Evolutionary conservation across 2,113 vertebrate genomes (phyloP).

Genomic region (Sinocyclocheilus rhinocerous): DNA sequence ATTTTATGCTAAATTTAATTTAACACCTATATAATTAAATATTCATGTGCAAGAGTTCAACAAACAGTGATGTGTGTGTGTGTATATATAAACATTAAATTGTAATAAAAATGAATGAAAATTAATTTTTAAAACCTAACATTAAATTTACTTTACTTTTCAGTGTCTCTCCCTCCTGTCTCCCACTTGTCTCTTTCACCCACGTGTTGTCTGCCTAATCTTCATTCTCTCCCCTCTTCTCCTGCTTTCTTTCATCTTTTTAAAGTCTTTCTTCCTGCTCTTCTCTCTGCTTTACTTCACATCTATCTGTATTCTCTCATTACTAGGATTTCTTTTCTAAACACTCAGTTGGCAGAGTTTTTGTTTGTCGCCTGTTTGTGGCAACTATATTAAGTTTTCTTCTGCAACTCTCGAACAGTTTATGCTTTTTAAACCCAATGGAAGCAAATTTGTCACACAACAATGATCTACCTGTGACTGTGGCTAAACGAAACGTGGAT

Average conservation of each 20-base stretch:
- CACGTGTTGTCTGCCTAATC: background rate
- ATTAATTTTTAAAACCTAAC: background rate
- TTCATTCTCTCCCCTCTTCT: background rate
- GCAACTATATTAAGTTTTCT: background rate
- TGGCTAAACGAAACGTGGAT: background rate
- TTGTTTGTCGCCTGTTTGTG: constrained; percentile 13
- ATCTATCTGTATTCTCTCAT: background rate
- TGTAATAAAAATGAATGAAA: background rate
- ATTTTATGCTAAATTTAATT: background rate
- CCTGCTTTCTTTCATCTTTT: background rate
- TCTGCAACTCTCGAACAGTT: background rate
- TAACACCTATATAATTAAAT: background rate
- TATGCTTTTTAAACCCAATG: constrained; percentile 11
- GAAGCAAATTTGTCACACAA: constrained; percentile 13
- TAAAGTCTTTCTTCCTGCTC: background rate
- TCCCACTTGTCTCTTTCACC: constrained; percentile 2
- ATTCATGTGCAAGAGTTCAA: background rate
- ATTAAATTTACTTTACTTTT: background rate
- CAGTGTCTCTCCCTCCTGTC: background rate
- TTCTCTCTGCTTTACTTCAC: background rate
- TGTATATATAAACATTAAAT: too few relatives aligned
- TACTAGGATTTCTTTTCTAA: background rate
- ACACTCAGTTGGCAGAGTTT: background rate
- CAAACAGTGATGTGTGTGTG: background rate
- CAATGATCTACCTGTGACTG: background rate